Evolutionary conservation across 2,113 vertebrate genomes (phyloP).

Genomic region (Motacilla tschutschensis): DNA sequence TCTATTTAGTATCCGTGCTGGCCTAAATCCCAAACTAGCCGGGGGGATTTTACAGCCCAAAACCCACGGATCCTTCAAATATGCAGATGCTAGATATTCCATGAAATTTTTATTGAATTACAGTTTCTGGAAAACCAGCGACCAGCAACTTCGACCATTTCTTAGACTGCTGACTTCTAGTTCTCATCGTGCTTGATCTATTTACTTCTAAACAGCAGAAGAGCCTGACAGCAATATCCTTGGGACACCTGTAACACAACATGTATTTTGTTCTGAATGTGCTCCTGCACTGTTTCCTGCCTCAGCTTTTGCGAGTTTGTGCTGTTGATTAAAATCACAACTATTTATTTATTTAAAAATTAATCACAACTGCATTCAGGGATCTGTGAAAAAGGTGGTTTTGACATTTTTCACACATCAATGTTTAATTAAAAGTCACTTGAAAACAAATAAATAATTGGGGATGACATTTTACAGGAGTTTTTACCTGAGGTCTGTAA

Average conservation of each 20-base stretch:
- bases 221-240: not conserved
- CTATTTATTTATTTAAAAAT: not conserved
- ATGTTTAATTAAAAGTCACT: slow-evolving; percentile 48
- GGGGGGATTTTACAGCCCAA: too few relatives aligned
- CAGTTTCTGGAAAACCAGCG: not conserved
- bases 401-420: slow-evolving; percentile 33
- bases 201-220: not conserved
- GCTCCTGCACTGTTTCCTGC: not conserved
- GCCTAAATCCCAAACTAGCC: too few relatives aligned
- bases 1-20: too few relatives aligned
- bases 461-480: slow-evolving; percentile 22
- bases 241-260: not conserved
- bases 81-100: not conserved
- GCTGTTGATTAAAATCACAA: not conserved
- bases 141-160: not conserved
- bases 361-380: not conserved
- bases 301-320: not conserved
- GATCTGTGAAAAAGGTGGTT: not conserved
- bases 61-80: too few relatives aligned
- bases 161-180: not conserved
- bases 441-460: slow-evolving; percentile 38
- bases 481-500: not conserved
- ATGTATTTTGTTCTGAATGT: not conserved
- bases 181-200: not conserved
- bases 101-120: not conserved